Percentiles rank a stretch among this genome's conserved stretches.
Conservation (phyloP, 2,113 vertebrate genomes). For the Vimba vimba region DNA sequence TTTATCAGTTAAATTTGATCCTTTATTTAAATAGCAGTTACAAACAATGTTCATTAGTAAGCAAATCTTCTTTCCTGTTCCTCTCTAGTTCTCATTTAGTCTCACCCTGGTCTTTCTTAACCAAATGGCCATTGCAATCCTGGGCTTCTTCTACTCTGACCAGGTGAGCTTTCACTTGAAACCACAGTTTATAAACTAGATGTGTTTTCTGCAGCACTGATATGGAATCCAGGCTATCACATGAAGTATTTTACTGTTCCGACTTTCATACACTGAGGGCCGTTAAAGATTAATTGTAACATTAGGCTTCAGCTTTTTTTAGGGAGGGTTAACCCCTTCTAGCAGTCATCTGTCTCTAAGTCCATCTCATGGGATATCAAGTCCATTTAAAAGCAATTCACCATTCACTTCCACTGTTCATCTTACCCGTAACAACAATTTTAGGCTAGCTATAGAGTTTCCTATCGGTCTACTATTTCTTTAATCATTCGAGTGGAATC, state of each 20-base stretch:
- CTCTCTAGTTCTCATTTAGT: conserved; percentile 75
- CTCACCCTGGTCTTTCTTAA: conserved; percentile 77
- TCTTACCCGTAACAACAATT: conserved; percentile 48
- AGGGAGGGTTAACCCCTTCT: background rate
- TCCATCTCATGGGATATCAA: background rate
- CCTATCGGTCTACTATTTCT: background rate
- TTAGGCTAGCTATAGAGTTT: background rate
- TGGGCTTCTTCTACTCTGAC: conserved; percentile 79
- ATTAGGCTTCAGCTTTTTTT: conserved; percentile 11
- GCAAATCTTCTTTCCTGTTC: background rate
- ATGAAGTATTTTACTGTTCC: conserved; percentile 15
- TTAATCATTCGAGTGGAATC: background rate
- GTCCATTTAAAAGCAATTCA: conserved; percentile 29
- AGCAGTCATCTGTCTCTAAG: background rate
- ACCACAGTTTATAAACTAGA: background rate
- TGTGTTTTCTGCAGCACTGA: background rate
- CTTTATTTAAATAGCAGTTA: background rate
- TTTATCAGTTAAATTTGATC: background rate
- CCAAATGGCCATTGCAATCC: conserved; percentile 73
- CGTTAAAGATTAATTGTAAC: conserved; percentile 37
- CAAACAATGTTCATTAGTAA: background rate
- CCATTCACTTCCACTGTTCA: conserved; percentile 46
- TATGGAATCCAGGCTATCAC: background rate
- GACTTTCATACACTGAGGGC: background rate
- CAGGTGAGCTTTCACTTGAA: conserved; percentile 67